Evolutionary conservation across 2,888 invertebrate genomes (phyloP), one percentile per base, ranked within the genome.

Genomic region (Leptogaster cylindrica): DNA sequence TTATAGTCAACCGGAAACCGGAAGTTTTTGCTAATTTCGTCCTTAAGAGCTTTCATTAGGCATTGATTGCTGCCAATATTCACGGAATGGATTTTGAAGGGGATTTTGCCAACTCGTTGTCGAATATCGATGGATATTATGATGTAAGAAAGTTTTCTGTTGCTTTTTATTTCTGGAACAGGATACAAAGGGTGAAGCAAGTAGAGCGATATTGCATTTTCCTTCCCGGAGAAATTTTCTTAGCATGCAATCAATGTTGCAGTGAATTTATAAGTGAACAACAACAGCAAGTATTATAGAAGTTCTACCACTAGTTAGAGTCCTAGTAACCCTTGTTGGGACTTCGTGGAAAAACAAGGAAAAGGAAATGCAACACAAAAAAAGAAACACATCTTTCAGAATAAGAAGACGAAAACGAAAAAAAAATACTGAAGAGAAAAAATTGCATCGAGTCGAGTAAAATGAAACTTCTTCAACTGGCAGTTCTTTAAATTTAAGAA

Each of bases 401-500:
- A 20, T 23, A 23, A 46, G 2, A 23, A 44, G 50, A 28, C 16
- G 27, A 50, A 50, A 27, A 31, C n/a, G n/a, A n/a, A n/a, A n/a
- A n/a, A 31, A 31, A 31, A 31, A 6, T 8, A 8, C 10, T 31
- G 31, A 31, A 31, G 31, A 31, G n/a, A n/a, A n/a, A n/a, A n/a
- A n/a, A n/a, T n/a, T n/a, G n/a, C n/a, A n/a, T n/a, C n/a, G n/a
- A n/a, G n/a, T n/a, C n/a, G n/a, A n/a, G n/a, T n/a, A n/a, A n/a
- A 31, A 31, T 50, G 50, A 50, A 50, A 50, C 50, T 50, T 55
- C 39, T 7, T 12, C 36, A 55, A 18, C 23, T 36, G 23, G 55
- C 23, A 55, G 23, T 39, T 55, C 55, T 55, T 55, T 20, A 55
- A 55, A 55, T 55, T 55, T 36, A 55, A 31, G 55, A 23, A 55